A percentile compares a stretch with the other conserved stretches of the same genome.
These are phyloP conservation scores for Phania funesta DNA, from an alignment of 2,888 invertebrate genomes.

Conservation along the genomic window DNA sequence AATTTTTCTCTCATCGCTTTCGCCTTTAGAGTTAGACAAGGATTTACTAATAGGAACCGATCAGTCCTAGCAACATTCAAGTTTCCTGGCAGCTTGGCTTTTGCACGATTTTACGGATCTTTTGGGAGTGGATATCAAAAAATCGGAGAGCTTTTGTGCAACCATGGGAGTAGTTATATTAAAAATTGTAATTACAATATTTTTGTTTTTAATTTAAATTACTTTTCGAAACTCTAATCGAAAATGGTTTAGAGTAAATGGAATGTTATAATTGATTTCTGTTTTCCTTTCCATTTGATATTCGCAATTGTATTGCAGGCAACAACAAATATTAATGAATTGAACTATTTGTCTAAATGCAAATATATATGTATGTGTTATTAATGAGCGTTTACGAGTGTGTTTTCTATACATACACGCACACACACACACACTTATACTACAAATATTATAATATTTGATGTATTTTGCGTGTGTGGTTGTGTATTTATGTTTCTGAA, in stretches of 20 bases:
- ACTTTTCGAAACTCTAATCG: slow-evolving; percentile 15
- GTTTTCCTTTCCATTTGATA: neutral
- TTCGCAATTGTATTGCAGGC: neutral
- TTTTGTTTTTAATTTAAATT: neutral
- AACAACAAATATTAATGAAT: neutral
- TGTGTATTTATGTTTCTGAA: slow-evolving; percentile 34
- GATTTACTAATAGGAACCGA: too few relatives aligned
- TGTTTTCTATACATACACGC: neutral
- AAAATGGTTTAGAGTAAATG: slow-evolving; percentile 18
- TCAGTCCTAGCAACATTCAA: too few relatives aligned
- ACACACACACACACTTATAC: slow-evolving; percentile 13
- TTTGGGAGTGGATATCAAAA: too few relatives aligned
- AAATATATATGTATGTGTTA: too few relatives aligned
- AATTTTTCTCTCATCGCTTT: too few relatives aligned
- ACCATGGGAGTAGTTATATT: too few relatives aligned
- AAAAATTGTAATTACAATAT: neutral
- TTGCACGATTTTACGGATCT: too few relatives aligned
- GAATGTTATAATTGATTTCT: slow-evolving; percentile 19
- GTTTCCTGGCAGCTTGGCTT: too few relatives aligned
- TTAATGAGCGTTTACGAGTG: neutral
- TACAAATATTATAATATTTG: slow-evolving; percentile 8
- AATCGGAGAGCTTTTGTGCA: too few relatives aligned
- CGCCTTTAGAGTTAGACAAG: too few relatives aligned
- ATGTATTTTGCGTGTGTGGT: slow-evolving; percentile 10
- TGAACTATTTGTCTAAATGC: too few relatives aligned